Evolutionary conservation across 2,113 vertebrate species (phyloP).

Genomic region (Pseudopipra pipra): DNA sequence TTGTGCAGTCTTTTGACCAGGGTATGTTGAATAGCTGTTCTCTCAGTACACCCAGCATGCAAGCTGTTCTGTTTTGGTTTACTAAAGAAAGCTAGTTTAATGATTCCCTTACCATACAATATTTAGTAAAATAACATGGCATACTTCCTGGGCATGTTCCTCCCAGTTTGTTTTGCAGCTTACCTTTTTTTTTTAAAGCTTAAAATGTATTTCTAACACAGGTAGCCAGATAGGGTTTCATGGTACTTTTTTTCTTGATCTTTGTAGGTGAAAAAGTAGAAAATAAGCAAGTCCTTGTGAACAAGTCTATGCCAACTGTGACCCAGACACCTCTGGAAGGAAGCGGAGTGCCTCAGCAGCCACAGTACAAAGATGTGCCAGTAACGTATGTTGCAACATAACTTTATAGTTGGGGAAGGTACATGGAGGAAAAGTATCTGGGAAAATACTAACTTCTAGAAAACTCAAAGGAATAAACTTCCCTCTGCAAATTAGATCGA

Average conservation of each 20-base stretch:
- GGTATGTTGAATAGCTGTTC: not conserved
- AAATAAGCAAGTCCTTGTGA: conserved; percentile 96
- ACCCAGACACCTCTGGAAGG: conserved; percentile 97
- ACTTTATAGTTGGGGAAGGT: not conserved
- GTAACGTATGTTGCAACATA: conserved; percentile 81
- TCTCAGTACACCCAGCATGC: not conserved
- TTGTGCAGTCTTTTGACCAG: not conserved
- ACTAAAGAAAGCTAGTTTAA: not conserved
- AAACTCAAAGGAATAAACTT: not conserved
- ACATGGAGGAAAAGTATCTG: not conserved
- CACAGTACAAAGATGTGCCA: conserved; percentile 95
- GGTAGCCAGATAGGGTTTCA: not conserved
- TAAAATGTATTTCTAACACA: not conserved
- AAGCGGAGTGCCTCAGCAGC: conserved; percentile 87
- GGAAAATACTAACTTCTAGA: not conserved
- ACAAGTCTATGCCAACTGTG: conserved; percentile 98
- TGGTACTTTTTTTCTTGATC: not conserved
- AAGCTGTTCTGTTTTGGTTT: not conserved
- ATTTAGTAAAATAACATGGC: not conserved
- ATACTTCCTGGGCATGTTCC: not conserved
- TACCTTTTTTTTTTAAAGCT: not conserved
- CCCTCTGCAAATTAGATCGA: not conserved
- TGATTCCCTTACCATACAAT: not conserved
- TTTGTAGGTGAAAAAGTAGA: conserved; percentile 92
- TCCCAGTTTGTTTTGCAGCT: not conserved